Evolutionary conservation across 2,888 invertebrate genomes (phyloP), one percentile per base, ranked within the genome.

Genomic region (Julus scandinavius): DNA sequence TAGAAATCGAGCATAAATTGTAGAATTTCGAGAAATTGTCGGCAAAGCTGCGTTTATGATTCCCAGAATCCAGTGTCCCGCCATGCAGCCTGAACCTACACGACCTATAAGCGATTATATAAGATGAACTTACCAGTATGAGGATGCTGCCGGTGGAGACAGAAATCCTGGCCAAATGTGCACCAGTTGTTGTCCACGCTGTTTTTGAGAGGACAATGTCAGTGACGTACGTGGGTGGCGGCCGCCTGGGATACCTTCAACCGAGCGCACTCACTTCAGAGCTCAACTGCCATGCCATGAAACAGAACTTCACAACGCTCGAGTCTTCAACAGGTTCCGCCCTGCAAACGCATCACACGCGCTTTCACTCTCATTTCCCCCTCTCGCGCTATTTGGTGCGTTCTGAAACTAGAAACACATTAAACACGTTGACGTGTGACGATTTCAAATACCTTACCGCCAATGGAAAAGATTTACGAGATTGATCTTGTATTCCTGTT

Each of bases 211-310:
- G 72, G 72, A 72, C 72, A 72, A 72, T 72, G 72, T 72, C 29
- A 72, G 72, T 72, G 72, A n/a, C 20, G 72, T 72, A 72, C 72
- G 72, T 72, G 72, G 72, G 72, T 72, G 72, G 72, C 72, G 29
- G 29, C 72, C 72, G 29, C 58, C 58, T 58, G 72, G 49, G 58
- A 58, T 29, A 72, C 72, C 72, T 72, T 72, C 72, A 29, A 29
- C 72, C 29, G 72, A 29, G 29, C 29, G 29, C 29, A 29, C 50
- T 13, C 1, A 72, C 72, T 72, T n/a, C 11, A 11, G 72, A 20
- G 72, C 72, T 72, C 72, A 72, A 72, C 72, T 72, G 72, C 7
- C 29, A 7, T 29, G 11, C 72, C 29, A 72, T 11, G 29, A 72
- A 72, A 72, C 29, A 29, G 29, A n/a, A n/a, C n/a, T n/a, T n/a